Evolutionary conservation across 2,888 invertebrate species (phyloP).

Genomic region (Sipha maydis): DNA sequence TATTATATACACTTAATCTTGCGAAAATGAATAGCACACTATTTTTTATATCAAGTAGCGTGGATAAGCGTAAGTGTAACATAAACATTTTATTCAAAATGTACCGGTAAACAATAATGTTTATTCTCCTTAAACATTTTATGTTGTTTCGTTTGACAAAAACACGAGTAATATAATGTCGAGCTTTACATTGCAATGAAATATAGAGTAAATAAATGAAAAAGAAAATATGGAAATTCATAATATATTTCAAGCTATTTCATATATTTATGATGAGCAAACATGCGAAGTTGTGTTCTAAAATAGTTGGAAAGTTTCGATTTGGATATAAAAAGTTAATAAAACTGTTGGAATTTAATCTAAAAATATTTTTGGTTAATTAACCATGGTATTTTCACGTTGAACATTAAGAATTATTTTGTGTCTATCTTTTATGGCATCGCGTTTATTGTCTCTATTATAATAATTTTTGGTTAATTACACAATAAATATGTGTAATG

Average conservation of each 20-base stretch:
- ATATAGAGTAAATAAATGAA: conserved; percentile 31
- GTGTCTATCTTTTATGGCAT: neutral
- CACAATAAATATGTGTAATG: neutral
- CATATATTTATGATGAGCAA: conserved; percentile 45
- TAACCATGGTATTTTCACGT: neutral
- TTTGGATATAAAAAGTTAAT: conserved; percentile 43
- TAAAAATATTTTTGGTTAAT: conserved; percentile 24
- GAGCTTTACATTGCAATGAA: neutral
- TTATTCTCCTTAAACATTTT: neutral
- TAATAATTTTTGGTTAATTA: neutral
- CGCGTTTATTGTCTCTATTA: neutral
- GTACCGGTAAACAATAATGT: neutral
- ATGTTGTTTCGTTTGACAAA: neutral
- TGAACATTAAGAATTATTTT: too few species aligned
- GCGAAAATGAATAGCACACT: neutral
- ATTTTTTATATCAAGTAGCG: neutral
- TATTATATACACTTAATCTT: neutral
- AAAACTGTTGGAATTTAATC: conserved; percentile 8
- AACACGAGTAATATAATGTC: conserved; percentile 2
- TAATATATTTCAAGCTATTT: neutral
- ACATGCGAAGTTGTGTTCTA: conserved; percentile 32
- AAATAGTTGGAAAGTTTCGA: conserved; percentile 8
- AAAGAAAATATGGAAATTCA: conserved; percentile 33
- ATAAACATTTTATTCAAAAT: neutral
- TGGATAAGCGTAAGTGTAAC: neutral